A percentile compares a stretch with the other conserved stretches of the same genome.
These are phyloP conservation scores for Blennius ocellaris DNA, from an alignment of 2,113 vertebrate species.

Conservation along the genomic window DNA sequence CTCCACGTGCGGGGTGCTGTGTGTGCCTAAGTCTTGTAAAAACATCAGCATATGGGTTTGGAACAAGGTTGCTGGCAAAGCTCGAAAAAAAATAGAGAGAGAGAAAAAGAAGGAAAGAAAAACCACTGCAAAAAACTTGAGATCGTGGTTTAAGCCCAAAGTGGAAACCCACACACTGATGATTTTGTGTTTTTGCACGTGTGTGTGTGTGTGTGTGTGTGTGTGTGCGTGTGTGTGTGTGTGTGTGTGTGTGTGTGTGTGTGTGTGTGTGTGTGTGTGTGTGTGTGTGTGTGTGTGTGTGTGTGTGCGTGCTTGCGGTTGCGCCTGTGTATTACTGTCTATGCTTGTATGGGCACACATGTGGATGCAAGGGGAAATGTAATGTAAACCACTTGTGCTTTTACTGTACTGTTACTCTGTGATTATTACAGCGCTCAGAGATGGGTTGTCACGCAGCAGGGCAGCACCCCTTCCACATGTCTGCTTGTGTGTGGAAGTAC, in stretches of 20 bases:
- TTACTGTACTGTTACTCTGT: constrained; percentile 69
- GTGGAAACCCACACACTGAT: constrained; percentile 74
- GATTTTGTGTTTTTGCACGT: constrained; percentile 51
- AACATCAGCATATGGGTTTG: constrained; percentile 74
- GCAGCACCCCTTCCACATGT: constrained; percentile 39
- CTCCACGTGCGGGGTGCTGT: constrained; percentile 36
- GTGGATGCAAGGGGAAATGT: constrained; percentile 59
- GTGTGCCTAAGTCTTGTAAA: constrained; percentile 62
- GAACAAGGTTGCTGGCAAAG: constrained; percentile 67
- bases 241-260: constrained; percentile 41
- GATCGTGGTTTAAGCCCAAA: constrained; percentile 71
- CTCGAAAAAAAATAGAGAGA: constrained; percentile 38
- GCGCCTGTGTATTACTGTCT: constrained; percentile 28
- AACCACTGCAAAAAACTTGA: constrained; percentile 61
- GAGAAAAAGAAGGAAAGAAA: constrained; percentile 62
- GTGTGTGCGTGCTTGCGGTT: constrained; percentile 27
- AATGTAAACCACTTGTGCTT: constrained; percentile 74
- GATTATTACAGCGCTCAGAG: constrained; percentile 66
- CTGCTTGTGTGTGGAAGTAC: constrained; percentile 16
- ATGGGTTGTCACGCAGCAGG: constrained; percentile 53
- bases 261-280: constrained; percentile 18
- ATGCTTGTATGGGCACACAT: constrained; percentile 53
- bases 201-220: constrained; percentile 46
- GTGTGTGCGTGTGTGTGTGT: constrained; percentile 42
- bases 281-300: constrained; percentile 18